These are phyloP conservation scores for Tenebrosternarchus preto DNA, from an alignment of 2,113 vertebrate genomes.

Conservation along the genomic window DNA sequence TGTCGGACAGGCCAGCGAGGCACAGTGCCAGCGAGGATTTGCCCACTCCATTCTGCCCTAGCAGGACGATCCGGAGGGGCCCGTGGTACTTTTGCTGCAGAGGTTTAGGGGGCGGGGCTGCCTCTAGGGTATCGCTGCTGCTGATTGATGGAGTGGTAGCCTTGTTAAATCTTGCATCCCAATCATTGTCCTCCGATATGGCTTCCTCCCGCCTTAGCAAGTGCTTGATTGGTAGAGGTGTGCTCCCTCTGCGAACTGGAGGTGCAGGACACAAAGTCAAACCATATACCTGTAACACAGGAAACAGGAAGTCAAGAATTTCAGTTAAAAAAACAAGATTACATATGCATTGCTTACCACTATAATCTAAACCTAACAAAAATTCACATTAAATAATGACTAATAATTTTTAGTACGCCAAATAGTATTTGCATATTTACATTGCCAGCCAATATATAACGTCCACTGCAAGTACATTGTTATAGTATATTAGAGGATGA, in stretches of 20 bases:
- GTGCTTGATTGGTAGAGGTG: conserved; percentile 77
- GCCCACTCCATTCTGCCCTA: conserved; percentile 88
- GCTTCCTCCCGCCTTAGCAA: conserved; percentile 76
- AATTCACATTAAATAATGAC: too few relatives aligned
- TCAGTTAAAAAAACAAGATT: too few relatives aligned
- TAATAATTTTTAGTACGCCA: too few relatives aligned
- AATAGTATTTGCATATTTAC: too few relatives aligned
- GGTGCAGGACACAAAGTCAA: conserved; percentile 76
- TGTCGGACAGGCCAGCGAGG: conserved; percentile 79
- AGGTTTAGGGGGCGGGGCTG: conserved; percentile 58
- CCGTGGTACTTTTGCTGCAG: conserved; percentile 61
- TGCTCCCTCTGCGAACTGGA: conserved; percentile 76
- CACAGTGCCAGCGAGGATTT: conserved; percentile 85
- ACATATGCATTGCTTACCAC: too few relatives aligned
- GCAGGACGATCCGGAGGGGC: conserved; percentile 75
- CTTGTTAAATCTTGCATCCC: conserved; percentile 68
- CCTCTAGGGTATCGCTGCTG: conserved; percentile 62
- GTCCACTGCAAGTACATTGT: too few relatives aligned
- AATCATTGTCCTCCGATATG: conserved; percentile 75
- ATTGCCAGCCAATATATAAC: too few relatives aligned
- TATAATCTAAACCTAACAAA: too few relatives aligned
- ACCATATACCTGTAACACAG: conserved; percentile 66
- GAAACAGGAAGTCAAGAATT: background rate
- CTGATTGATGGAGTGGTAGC: conserved; percentile 67
- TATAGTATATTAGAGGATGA: too few relatives aligned